Evolutionary conservation across 1,140 invertebrate genomes (phyloP).

Genomic region (Drusus annulatus): DNA sequence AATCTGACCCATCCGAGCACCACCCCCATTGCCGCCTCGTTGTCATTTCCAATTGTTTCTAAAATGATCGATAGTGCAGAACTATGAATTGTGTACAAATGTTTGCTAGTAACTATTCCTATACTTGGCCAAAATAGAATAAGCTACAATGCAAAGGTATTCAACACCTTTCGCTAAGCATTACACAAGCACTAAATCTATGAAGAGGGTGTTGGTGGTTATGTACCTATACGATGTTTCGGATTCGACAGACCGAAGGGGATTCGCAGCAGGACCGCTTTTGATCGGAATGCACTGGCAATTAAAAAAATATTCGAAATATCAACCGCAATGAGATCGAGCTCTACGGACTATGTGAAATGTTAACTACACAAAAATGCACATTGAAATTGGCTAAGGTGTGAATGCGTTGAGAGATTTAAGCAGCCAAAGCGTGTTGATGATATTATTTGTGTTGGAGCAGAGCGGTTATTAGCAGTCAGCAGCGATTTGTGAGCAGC

Average conservation of each 20-base stretch:
- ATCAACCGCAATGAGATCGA: too few relatives aligned
- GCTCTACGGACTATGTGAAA: too few relatives aligned
- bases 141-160: constrained; percentile 45
- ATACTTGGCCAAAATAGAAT: constrained; percentile 29
- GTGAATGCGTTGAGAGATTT: constrained; percentile 16
- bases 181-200: constrained; percentile 59
- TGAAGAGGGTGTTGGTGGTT: constrained; percentile 44
- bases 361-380: too few relatives aligned
- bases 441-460: constrained; percentile 6
- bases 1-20: constrained; percentile 58
- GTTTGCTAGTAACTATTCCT: constrained; percentile 33
- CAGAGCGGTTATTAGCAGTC: too few relatives aligned
- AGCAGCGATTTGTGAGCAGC: neutral
- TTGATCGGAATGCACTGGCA: neutral
- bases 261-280: neutral
- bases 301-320: too few relatives aligned
- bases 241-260: neutral
- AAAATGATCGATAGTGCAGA: constrained; percentile 45
- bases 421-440: constrained; percentile 27
- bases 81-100: constrained; percentile 45
- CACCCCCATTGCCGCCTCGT: constrained; percentile 35
- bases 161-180: constrained; percentile 55
- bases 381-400: neutral
- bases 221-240: constrained; percentile 42
- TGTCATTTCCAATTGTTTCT: constrained; percentile 14